Conservation (phyloP, 2,888 invertebrate genomes). For the Schrankia costaestrigalis region DNA sequence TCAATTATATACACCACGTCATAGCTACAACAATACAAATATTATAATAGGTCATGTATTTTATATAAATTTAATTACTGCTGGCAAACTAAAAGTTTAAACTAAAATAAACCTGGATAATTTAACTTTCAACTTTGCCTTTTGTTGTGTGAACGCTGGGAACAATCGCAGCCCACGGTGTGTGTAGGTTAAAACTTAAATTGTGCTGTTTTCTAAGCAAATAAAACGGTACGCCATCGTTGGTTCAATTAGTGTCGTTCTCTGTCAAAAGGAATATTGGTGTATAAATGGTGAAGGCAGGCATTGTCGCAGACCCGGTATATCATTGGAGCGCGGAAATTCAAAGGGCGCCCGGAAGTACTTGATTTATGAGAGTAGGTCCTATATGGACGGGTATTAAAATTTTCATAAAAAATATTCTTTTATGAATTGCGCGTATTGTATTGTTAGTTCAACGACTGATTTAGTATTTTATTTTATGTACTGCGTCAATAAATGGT, state of each 20-base stretch:
- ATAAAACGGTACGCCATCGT: slow-evolving; percentile 17
- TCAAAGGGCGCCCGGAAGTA: slow-evolving; percentile 72
- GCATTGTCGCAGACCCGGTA: slow-evolving; percentile 69
- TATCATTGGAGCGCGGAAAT: slow-evolving; percentile 68
- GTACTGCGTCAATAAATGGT: not conserved
- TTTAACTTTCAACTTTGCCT: too few species aligned
- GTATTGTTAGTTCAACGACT: slow-evolving; percentile 25
- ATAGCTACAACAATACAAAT: too few species aligned
- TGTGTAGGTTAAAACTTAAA: not conserved
- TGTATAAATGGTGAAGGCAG: slow-evolving; percentile 60
- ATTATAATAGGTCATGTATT: too few species aligned
- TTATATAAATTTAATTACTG: too few species aligned
- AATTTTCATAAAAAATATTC: slow-evolving; percentile 74
- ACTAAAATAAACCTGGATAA: too few species aligned
- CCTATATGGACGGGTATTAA: slow-evolving; percentile 67
- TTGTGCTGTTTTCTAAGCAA: slow-evolving; percentile 12
- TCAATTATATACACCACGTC: too few species aligned
- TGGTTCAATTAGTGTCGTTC: slow-evolving; percentile 59
- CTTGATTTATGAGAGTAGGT: slow-evolving; percentile 70
- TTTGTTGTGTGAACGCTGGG: too few species aligned
- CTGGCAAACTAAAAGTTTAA: too few species aligned
- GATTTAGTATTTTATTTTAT: slow-evolving; percentile 23
- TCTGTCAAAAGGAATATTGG: slow-evolving; percentile 64
- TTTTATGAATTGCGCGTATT: slow-evolving; percentile 50
- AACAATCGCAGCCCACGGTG: not conserved